Conservation (phyloP, 2,797 vertebrate species). For the Pipistrellus pipistrellus region DNA sequence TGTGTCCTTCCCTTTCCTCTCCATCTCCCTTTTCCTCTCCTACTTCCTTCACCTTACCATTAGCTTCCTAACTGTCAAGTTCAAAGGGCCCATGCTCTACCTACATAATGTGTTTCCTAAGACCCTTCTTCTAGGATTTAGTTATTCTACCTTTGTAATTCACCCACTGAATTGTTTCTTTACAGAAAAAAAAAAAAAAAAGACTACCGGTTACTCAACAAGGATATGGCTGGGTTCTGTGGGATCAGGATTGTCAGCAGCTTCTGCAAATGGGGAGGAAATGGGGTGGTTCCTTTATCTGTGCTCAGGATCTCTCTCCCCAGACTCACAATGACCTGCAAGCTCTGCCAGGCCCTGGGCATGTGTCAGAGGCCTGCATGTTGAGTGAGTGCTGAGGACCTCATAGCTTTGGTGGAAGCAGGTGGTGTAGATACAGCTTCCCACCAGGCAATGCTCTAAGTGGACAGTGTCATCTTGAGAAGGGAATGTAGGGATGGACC, state of each 20-base stretch:
- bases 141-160: too few relatives aligned
- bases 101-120: too few relatives aligned
- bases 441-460: background rate
- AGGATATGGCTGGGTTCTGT: accelerated
- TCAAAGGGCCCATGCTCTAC: too few relatives aligned
- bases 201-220: background rate
- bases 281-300: background rate
- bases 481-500: background rate
- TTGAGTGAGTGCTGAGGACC: accelerated
- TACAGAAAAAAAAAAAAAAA: too few relatives aligned
- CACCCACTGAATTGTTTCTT: too few relatives aligned
- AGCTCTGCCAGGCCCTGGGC: background rate
- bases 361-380: background rate
- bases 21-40: too few relatives aligned
- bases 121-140: too few relatives aligned
- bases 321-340: background rate
- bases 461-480: background rate
- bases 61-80: too few relatives aligned
- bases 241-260: background rate
- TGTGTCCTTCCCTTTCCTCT: too few relatives aligned
- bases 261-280: background rate
- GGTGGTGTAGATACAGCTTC: too few relatives aligned
- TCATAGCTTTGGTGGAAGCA: background rate
- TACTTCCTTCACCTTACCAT: too few relatives aligned
- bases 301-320: background rate